Percentiles rank a stretch among this genome's conserved stretches.
Evolutionary conservation across 2,797 vertebrate species (phyloP).

Genomic region (Megaceryle alcyon): DNA sequence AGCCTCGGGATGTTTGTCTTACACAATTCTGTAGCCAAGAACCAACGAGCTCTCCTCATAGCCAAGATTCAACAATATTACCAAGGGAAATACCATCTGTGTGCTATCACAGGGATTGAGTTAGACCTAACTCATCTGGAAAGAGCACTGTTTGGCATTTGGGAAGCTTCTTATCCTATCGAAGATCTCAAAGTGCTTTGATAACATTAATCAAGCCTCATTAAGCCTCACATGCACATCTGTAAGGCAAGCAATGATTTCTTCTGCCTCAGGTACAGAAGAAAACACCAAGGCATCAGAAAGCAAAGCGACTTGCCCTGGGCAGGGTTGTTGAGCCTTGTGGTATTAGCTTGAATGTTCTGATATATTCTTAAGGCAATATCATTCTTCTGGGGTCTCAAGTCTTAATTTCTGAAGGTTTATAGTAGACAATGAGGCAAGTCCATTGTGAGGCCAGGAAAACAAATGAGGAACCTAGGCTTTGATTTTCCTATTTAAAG

Average conservation of each 20-base stretch:
- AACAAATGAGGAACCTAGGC: background rate
- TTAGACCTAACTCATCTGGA: background rate
- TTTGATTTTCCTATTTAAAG: background rate
- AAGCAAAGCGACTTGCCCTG: background rate
- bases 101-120: background rate
- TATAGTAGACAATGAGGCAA: background rate
- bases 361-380: background rate
- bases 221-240: conserved; percentile 6
- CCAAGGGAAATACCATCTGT: conserved; percentile 10
- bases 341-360: background rate
- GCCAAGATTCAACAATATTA: background rate
- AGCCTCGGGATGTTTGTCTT: conserved; percentile 56
- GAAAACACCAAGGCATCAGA: background rate
- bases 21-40: conserved; percentile 4
- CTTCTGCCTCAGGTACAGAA: background rate
- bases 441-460: background rate
- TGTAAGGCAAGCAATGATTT: background rate
- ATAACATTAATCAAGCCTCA: conserved; percentile 15
- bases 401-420: background rate
- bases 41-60: background rate
- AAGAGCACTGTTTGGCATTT: background rate
- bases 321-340: background rate
- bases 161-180: background rate
- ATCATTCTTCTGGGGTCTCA: background rate
- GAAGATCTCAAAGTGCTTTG: background rate